A percentile compares a stretch with the other conserved stretches of the same genome.
Conservation (phyloP, 2,113 vertebrate species). For the Sapajus apella region DNA sequence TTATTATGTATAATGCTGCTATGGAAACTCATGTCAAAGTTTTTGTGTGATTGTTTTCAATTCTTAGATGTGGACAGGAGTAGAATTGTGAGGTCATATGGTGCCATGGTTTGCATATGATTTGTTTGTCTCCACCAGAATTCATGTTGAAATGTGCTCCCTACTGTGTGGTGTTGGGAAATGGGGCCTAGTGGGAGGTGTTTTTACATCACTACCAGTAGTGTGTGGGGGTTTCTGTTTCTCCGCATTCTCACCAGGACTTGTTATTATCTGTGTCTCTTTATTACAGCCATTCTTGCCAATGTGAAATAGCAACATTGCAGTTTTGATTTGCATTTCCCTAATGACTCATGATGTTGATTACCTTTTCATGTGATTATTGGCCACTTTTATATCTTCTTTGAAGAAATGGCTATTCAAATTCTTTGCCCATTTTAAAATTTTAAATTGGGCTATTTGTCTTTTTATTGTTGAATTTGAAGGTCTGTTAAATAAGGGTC, state of each 20-base stretch:
- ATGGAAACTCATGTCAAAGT: not conserved
- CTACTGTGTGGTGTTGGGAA: not conserved
- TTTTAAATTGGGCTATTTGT: not conserved
- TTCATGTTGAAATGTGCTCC: not conserved
- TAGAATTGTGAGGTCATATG: not conserved
- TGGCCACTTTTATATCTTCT: not conserved
- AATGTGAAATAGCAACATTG: not conserved
- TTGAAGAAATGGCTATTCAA: not conserved
- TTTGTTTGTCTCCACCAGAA: not conserved
- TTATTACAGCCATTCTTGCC: not conserved
- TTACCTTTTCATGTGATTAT: not conserved
- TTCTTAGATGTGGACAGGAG: not conserved
- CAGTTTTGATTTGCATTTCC: not conserved
- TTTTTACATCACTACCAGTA: not conserved
- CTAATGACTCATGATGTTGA: not conserved
- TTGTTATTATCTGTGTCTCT: not conserved
- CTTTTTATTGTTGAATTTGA: not conserved
- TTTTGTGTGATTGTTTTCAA: not conserved
- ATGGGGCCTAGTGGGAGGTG: not conserved
- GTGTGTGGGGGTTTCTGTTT: not conserved
- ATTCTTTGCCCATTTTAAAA: not conserved
- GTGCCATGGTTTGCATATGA: not conserved
- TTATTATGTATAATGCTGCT: not conserved
- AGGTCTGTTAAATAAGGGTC: not conserved
- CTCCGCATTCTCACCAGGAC: not conserved